Conservation (phyloP, 2,888 invertebrate genomes). For the Myopa testacea region DNA sequence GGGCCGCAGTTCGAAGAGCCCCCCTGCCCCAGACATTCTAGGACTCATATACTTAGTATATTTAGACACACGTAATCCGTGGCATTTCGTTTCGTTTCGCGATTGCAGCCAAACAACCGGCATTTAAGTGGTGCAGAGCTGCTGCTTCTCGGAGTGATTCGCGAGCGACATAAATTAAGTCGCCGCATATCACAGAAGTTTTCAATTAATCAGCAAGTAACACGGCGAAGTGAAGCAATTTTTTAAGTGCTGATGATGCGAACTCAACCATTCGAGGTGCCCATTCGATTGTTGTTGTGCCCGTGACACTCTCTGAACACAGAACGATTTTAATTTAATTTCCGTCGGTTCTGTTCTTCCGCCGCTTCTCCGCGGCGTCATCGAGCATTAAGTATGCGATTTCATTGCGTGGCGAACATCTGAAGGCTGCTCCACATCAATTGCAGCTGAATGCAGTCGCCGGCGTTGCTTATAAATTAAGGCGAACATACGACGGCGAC, state of each 20-base stretch:
- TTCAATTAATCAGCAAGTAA: constrained; percentile 53
- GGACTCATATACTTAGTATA: too few relatives aligned
- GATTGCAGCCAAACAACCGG: too few relatives aligned
- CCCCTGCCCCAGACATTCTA: too few relatives aligned
- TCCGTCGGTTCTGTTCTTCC: constrained; percentile 18
- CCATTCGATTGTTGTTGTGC: background rate
- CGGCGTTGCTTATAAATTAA: constrained; percentile 53
- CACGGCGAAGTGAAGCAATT: constrained; percentile 13
- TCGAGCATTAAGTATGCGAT: constrained; percentile 26
- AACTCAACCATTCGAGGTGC: background rate
- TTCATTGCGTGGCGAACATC: constrained; percentile 21
- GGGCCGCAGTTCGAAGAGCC: too few relatives aligned
- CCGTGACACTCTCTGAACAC: background rate
- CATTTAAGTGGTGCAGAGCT: too few relatives aligned
- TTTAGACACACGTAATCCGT: too few relatives aligned
- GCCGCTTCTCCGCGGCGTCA: constrained; percentile 14
- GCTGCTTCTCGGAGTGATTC: too few relatives aligned
- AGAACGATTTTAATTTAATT: constrained; percentile 31
- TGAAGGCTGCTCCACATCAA: constrained; percentile 33
- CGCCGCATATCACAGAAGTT: constrained; percentile 53
- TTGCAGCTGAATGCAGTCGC: constrained; percentile 28
- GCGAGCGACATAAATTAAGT: constrained; percentile 51
- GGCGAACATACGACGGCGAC: constrained; percentile 48
- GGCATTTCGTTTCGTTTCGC: too few relatives aligned
- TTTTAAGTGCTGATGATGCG: background rate